phyloP scores from a whole-genome alignment of 2,113 vertebrate genomes.

The Apteryx owenii region DNA sequence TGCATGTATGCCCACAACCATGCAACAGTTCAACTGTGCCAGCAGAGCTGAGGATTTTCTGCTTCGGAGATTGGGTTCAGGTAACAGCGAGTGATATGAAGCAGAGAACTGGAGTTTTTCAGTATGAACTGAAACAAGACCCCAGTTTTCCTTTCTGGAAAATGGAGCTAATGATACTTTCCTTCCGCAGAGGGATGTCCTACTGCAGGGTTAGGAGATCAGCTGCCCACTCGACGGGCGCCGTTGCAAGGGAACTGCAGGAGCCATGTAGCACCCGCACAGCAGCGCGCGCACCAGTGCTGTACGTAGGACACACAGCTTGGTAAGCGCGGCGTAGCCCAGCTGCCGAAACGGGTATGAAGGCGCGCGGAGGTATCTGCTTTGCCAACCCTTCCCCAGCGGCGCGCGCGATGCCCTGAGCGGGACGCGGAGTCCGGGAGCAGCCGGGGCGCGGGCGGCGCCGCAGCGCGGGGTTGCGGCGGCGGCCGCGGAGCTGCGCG shows the following conservation, averaged over 20 bases:
- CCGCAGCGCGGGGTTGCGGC: background rate
- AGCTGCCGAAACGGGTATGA: rapidly evolving
- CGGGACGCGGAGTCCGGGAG: background rate
- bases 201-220: background rate
- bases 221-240: background rate
- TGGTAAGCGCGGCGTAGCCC: background rate
- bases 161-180: background rate
- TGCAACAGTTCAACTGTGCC: too few relatives aligned
- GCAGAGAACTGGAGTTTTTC: background rate
- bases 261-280: background rate
- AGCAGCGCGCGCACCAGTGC: background rate
- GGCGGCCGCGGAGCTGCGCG: background rate
- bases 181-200: background rate
- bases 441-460: background rate
- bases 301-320: background rate
- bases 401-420: background rate
- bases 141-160: background rate
- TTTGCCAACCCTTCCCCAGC: background rate
- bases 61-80: background rate
- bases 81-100: background rate
- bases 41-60: background rate
- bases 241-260: rapidly evolving
- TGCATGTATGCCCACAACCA: background rate
- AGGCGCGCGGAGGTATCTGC: background rate
- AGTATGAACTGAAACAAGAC: background rate